Percentiles rank a stretch among this genome's conserved stretches.
These are phyloP conservation scores for Drosophila anceps DNA, from an alignment of 2,888 invertebrate species.

Conservation along the genomic window DNA sequence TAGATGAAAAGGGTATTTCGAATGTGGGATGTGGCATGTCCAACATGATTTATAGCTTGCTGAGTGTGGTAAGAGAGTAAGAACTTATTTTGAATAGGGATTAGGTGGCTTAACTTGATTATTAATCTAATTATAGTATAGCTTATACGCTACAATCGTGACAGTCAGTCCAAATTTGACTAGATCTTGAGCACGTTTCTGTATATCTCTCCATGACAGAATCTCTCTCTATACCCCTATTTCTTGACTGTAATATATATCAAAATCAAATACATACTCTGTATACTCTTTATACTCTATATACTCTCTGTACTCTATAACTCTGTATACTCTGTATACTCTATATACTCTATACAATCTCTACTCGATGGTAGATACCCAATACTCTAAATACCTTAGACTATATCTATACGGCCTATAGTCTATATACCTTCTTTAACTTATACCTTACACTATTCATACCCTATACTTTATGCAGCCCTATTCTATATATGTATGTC, in stretches of 20 bases:
- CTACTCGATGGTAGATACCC: no score
- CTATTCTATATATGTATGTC: no score
- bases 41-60: not conserved
- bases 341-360: no score
- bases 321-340: no score
- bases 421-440: no score
- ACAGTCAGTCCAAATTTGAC: not conserved
- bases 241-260: no score
- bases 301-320: no score
- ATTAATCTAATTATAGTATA: not conserved
- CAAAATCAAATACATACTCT: not conserved
- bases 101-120: not conserved
- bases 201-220: not conserved
- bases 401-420: no score
- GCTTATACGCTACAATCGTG: not conserved
- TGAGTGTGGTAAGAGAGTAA: not conserved
- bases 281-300: no score
- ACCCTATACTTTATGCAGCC: no score
- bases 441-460: no score
- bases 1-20: not conserved
- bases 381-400: no score
- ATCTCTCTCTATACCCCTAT: not conserved
- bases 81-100: not conserved
- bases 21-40: not conserved
- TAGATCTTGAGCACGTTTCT: not conserved